phyloP scores from a whole-genome alignment of 1,140 invertebrate species.

The Hyposmocoma kahamanoa region DNA sequence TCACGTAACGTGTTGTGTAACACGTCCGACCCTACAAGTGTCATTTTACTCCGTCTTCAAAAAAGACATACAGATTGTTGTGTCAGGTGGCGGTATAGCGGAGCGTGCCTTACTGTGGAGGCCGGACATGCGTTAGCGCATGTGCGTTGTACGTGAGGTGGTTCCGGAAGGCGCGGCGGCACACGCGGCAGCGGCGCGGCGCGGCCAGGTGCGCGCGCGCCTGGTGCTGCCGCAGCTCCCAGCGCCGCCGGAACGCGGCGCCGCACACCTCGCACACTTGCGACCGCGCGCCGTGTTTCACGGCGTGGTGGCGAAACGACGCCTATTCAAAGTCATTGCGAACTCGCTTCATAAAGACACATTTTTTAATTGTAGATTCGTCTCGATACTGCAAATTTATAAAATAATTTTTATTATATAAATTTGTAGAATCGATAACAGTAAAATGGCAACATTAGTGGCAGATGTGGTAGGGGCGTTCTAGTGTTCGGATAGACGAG shows the following conservation, averaged over 20 bases:
- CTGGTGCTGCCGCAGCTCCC: constrained; percentile 49
- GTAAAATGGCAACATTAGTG: no score
- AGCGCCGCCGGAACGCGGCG: constrained; percentile 66
- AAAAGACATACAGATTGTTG: not conserved
- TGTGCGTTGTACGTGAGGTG: not conserved
- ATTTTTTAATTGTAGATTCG: no score
- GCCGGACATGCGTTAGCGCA: not conserved
- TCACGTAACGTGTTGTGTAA: no score
- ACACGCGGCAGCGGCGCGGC: not conserved
- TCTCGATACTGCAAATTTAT: no score
- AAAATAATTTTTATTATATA: no score
- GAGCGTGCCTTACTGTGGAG: not conserved
- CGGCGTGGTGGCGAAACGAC: not conserved
- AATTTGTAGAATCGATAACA: no score
- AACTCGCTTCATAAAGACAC: no score
- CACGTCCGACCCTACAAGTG: no score
- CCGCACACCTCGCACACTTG: constrained; percentile 73
- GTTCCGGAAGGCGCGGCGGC: not conserved
- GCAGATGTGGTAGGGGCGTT: no score
- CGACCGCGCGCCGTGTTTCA: constrained; percentile 62
- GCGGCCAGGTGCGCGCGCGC: constrained; percentile 5
- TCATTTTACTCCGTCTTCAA: no score
- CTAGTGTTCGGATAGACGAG: no score
- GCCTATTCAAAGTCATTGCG: not conserved
- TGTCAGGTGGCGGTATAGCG: not conserved